These are phyloP conservation scores for Lymantria monacha DNA, from an alignment of 2,888 invertebrate species.

Conservation along the genomic window DNA sequence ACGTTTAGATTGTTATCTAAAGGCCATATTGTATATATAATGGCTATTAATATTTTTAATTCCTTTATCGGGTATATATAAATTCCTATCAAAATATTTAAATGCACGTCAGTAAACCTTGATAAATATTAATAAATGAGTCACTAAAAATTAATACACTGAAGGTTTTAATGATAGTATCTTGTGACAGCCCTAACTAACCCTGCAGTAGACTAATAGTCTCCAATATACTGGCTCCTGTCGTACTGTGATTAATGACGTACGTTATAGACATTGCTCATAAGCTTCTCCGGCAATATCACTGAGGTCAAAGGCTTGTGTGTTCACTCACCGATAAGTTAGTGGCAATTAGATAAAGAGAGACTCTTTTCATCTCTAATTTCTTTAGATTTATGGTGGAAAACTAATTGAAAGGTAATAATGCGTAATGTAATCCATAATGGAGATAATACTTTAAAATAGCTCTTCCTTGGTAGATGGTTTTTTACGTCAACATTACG, in stretches of 20 bases:
- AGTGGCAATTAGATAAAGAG: slow-evolving; percentile 20
- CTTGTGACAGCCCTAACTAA: slow-evolving; percentile 17
- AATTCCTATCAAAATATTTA: neutral
- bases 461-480: no score
- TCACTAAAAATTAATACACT: neutral
- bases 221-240: slow-evolving; percentile 17
- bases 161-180: neutral
- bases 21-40: slow-evolving; percentile 3
- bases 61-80: neutral
- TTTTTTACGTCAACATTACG: no score
- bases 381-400: slow-evolving; percentile 10
- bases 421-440: no score
- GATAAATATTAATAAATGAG: neutral
- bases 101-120: neutral
- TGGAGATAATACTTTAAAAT: no score
- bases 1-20: slow-evolving; percentile 13
- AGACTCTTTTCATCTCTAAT: slow-evolving; percentile 9
- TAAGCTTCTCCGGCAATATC: slow-evolving; percentile 8
- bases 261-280: slow-evolving; percentile 16
- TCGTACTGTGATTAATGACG: slow-evolving; percentile 28
- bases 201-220: slow-evolving; percentile 9
- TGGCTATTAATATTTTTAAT: neutral
- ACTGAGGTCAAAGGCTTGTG: slow-evolving; percentile 16
- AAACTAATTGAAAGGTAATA: slow-evolving; percentile 5
- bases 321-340: slow-evolving; percentile 10